Evolutionary conservation across 2,888 invertebrate genomes (phyloP).

Genomic region (Scaptomyza flava): DNA sequence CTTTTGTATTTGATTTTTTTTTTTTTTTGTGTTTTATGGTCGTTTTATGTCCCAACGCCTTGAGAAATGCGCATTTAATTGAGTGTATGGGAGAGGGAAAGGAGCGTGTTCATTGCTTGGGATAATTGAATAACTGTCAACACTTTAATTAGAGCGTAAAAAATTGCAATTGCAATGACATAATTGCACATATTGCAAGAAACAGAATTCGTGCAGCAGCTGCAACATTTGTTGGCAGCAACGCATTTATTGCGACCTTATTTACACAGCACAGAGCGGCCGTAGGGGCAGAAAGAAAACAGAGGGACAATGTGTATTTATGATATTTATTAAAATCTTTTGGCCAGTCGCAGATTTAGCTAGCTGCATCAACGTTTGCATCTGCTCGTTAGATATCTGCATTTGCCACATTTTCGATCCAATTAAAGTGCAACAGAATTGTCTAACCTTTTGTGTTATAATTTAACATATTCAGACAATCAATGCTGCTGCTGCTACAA

Average conservation of each 20-base stretch:
- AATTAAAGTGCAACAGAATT: slow-evolving; percentile 66
- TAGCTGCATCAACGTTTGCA: slow-evolving; percentile 29
- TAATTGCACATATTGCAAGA: slow-evolving; percentile 47
- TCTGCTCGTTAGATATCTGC: slow-evolving; percentile 29
- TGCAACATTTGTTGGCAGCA: slow-evolving; percentile 58
- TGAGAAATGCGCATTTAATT: slow-evolving; percentile 69
- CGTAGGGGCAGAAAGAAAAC: not conserved
- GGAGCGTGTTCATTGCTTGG: slow-evolving; percentile 28
- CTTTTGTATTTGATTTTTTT: not conserved
- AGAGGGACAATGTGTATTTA: slow-evolving; percentile 15
- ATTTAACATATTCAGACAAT: slow-evolving; percentile 19
- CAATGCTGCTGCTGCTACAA: not conserved
- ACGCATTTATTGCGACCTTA: slow-evolving; percentile 55
- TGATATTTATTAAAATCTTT: slow-evolving; percentile 68
- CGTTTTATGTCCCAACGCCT: slow-evolving; percentile 47
- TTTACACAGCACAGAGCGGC: slow-evolving; percentile 20
- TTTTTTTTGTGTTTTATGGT: too few species aligned
- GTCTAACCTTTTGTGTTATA: slow-evolving; percentile 41
- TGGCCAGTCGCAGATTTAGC: slow-evolving; percentile 51
- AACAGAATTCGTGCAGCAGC: slow-evolving; percentile 26
- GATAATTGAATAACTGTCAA: slow-evolving; percentile 77
- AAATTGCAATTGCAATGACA: slow-evolving; percentile 52
- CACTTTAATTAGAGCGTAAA: slow-evolving; percentile 76
- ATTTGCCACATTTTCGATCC: slow-evolving; percentile 59
- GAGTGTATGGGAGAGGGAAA: slow-evolving; percentile 40